phyloP scores from a whole-genome alignment of 2,797 vertebrate genomes.

The Sebastes melanostomus region DNA sequence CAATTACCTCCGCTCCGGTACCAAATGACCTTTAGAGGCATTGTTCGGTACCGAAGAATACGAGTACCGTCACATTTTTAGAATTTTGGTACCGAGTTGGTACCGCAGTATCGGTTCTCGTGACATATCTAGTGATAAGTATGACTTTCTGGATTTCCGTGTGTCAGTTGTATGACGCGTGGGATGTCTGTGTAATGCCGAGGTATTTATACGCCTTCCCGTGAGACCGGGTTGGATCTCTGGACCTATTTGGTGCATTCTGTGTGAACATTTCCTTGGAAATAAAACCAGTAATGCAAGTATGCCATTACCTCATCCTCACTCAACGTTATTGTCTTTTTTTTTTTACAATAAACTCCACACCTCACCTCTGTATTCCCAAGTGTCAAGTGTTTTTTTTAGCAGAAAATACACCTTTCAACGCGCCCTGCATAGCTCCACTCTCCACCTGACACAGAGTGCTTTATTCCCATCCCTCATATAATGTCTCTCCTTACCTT shows the following conservation, averaged over 20 bases:
- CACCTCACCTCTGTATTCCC: constrained; percentile 3
- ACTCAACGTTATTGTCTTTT: background rate
- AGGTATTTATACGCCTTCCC: too few relatives aligned
- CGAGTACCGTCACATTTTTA: too few relatives aligned
- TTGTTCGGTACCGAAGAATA: too few relatives aligned
- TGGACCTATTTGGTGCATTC: background rate
- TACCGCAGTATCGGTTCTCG: too few relatives aligned
- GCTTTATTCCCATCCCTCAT: background rate
- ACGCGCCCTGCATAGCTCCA: background rate
- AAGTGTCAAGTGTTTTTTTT: constrained; percentile 10
- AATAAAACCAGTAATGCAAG: background rate
- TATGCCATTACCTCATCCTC: background rate
- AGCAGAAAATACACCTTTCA: background rate
- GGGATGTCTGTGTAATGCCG: too few relatives aligned
- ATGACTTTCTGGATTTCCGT: too few relatives aligned
- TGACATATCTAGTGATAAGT: too few relatives aligned
- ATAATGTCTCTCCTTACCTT: constrained; percentile 29
- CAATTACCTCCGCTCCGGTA: too few relatives aligned
- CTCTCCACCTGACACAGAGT: background rate
- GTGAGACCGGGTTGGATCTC: background rate
- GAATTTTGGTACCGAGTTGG: too few relatives aligned
- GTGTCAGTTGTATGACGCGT: too few relatives aligned
- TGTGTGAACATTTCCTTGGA: background rate
- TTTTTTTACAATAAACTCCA: background rate
- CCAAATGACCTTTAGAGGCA: too few relatives aligned